Evolutionary conservation across 2,888 invertebrate species (phyloP), one percentile per base, ranked within the genome.

Genomic region (Lampropteryx suffumata): DNA sequence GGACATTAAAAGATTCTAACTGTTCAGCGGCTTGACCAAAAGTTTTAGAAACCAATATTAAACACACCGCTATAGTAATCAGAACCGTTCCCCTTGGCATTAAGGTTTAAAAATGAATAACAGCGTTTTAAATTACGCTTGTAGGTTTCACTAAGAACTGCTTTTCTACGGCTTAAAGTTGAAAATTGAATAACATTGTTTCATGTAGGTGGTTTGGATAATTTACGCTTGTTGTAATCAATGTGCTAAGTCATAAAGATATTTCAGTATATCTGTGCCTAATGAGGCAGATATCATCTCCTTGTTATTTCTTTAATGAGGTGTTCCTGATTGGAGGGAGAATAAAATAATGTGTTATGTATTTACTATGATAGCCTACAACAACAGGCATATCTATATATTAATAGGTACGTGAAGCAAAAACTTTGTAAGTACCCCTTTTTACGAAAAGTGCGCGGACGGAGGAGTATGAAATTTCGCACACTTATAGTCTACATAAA

Each of bases 161-260:
- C 7, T 24, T 24, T 24, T 24, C 24, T 7, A 7, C 7, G 24
- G 7, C 1, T 35, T 41, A 53, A n/a, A 27, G 44, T 43, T 21
- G 11, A 26, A 32, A 43, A 40, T 36, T 5, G 32, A 1, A n/a
- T 36, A 10, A 7, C 35, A 32, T 27, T 10, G 24, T 9, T 3
- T 10, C 9, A 53, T 30, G 47, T 44, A 48, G 48, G 52, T 53
- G 30, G 43, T 14, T 26, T 46, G 32, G 27, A 48, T 44, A 48
- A 35, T 46, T 42, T 32, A 35, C 30, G n/a, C 12, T 33, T 26
- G 33, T 30, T 11, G 42, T 12, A 49, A 49, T 48, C 41, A 17
- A 17, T 17, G 17, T 11, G 27, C 17, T 10, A 32, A 27, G 35
- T 13, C 28, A 27, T 53, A 48, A 49, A 51, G 21, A 40, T 10